These are phyloP conservation scores for Drosophila grimshawi DNA, from an alignment of 1,140 invertebrate genomes.

Conservation along the genomic window DNA sequence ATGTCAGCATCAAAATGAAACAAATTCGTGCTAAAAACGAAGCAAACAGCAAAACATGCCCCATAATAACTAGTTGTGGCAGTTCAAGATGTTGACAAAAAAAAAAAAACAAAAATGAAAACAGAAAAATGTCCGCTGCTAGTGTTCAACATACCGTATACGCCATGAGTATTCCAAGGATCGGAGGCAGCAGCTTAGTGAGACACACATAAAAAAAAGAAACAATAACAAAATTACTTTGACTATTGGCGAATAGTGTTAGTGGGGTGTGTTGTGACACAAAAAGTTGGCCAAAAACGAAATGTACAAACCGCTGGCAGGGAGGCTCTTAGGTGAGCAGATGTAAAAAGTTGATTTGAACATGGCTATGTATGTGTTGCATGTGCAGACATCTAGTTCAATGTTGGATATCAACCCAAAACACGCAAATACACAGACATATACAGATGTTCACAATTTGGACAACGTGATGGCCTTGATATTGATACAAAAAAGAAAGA, in stretches of 20 bases:
- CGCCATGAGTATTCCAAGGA: slow-evolving; percentile 51
- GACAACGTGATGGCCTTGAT: slow-evolving; percentile 51
- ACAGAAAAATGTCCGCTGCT: slow-evolving; percentile 49
- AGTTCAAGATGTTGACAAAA: slow-evolving; percentile 33
- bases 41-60: slow-evolving; percentile 56
- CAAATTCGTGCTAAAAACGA: slow-evolving; percentile 39
- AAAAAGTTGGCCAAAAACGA: slow-evolving; percentile 46
- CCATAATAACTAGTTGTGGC: slow-evolving; percentile 58
- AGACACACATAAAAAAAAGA: slow-evolving; percentile 13
- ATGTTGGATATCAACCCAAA: slow-evolving; percentile 50
- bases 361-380: slow-evolving; percentile 22
- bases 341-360: slow-evolving; percentile 39
- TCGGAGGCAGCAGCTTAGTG: slow-evolving; percentile 42
- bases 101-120: background rate
- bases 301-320: slow-evolving; percentile 30
- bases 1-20: slow-evolving; percentile 67
- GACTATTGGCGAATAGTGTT: slow-evolving; percentile 13
- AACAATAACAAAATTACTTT: slow-evolving; percentile 68
- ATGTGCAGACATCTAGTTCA: slow-evolving; percentile 40
- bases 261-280: slow-evolving; percentile 15
- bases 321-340: slow-evolving; percentile 31
- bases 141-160: slow-evolving; percentile 66
- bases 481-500: slow-evolving; percentile 22
- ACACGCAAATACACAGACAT: background rate
- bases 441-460: slow-evolving; percentile 35